Percentiles rank a stretch among this genome's conserved stretches.
Evolutionary conservation across 2,888 invertebrate genomes (phyloP).

Genomic region (Xestoiulus laeticollis): DNA sequence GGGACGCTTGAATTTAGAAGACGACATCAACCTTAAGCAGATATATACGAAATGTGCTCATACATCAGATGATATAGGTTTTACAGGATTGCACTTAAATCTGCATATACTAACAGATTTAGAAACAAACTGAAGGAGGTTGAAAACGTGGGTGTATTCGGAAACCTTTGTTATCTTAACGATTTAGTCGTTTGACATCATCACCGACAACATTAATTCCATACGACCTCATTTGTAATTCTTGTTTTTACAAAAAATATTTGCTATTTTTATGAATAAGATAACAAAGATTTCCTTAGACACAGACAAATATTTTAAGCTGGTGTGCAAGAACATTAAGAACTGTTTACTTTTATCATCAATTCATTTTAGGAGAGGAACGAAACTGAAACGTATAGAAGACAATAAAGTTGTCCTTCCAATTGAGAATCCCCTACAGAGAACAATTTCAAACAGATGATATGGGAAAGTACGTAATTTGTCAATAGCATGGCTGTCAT

Average conservation of each 20-base stretch:
- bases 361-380: background rate
- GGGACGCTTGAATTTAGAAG: constrained; percentile 21
- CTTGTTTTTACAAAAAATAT: background rate
- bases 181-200: background rate
- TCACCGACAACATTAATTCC: background rate
- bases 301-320: no score
- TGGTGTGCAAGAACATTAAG: background rate
- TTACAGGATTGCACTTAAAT: background rate
- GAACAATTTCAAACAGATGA: background rate
- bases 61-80: background rate
- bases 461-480: background rate
- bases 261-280: background rate
- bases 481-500: background rate
- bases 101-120: background rate
- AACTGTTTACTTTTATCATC: background rate
- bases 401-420: background rate
- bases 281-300: background rate
- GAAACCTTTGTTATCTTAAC: background rate
- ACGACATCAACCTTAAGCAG: constrained; percentile 11
- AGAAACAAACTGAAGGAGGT: background rate
- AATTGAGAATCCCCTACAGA: background rate
- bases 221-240: background rate
- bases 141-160: background rate
- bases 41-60: background rate
- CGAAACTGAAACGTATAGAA: background rate